Evolutionary conservation across 1,140 invertebrate genomes (phyloP).

Genomic region (Drosophila pandora): DNA sequence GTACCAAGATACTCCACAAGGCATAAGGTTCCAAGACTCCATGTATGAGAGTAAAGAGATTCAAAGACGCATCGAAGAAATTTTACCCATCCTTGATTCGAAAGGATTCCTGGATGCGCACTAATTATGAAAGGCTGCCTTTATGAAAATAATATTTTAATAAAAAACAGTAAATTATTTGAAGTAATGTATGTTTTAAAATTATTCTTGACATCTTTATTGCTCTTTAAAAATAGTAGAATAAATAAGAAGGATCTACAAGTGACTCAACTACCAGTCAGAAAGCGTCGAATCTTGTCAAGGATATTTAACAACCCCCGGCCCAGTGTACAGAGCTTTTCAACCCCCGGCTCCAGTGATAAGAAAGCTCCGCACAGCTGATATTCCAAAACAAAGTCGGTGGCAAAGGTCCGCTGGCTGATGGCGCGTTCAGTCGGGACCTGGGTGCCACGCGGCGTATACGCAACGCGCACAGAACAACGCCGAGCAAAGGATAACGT

Average conservation of each 20-base stretch:
- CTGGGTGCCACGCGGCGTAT: constrained; percentile 70
- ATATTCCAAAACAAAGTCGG: constrained; percentile 57
- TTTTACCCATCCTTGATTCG: constrained; percentile 56
- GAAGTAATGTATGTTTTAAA: neutral
- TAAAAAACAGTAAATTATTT: no score
- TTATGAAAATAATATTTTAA: no score
- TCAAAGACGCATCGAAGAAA: constrained; percentile 25
- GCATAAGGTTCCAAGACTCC: constrained; percentile 48
- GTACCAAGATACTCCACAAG: constrained; percentile 40
- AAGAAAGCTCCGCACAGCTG: constrained; percentile 76
- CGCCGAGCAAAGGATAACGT: neutral
- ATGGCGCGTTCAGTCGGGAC: constrained; percentile 52
- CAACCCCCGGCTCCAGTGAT: constrained; percentile 63
- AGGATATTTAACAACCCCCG: neutral
- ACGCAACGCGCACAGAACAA: constrained; percentile 65
- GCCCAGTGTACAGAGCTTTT: constrained; percentile 68
- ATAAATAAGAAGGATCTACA: neutral
- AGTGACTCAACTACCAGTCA: neutral
- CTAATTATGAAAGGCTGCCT: constrained; percentile 6
- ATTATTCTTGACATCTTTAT: neutral
- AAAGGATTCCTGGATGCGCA: constrained; percentile 61
- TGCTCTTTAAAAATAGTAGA: neutral
- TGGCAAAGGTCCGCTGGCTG: constrained; percentile 45
- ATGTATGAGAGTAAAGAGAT: constrained; percentile 42
- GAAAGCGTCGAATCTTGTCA: neutral